Evolutionary conservation across 2,888 invertebrate genomes (phyloP), one percentile per base, ranked within the genome.

Genomic region (Hylaea fasciaria): DNA sequence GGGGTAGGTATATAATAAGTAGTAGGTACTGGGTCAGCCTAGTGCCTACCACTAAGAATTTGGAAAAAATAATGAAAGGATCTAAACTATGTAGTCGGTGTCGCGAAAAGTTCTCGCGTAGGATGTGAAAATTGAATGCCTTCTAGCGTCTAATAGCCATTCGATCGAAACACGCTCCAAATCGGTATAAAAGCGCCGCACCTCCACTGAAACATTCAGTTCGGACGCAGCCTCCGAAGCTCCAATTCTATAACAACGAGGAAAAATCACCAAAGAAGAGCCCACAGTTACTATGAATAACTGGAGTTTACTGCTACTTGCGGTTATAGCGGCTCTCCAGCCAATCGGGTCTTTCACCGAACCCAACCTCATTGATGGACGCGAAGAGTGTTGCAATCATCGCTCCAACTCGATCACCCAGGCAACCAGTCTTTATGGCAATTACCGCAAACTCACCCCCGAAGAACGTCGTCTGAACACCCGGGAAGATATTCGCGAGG

Each of bases 201-300:
- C 56, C 32, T 60, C 45, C 48, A 57, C 59, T 72, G 53, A 68
- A 64, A 70, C 63, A 66, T 71, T 75, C 90, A 91, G 87, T 88
- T 82, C 80, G 81, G 78, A 81, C 85, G 82, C 78, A 82, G 75
- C 83, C 78, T 80, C 77, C 84, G 68, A 68, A 76, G 80, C 82
- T 77, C 67, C 64, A 79, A 85, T 83, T 80, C 78, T 80, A 77
- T 73, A 73, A 68, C 74, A 73, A 73, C 73, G 68, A 78, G 76
- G 69, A 73, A 79, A 73, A 78, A 71, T 73, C 69, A 69, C 59
- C 51, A 63, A 58, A 65, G 47, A 57, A 63, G 71, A 80, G 74
- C 78, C 47, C 79, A 78, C 84, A 77, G 87, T 87, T 82, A 91
- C 86, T 91, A 92, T 92, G 92, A 82, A 91, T 91, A 87, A 86